Evolutionary conservation across 2,888 invertebrate species (phyloP), one percentile per base, ranked within the genome.

Genomic region (Matsumyia berberina): DNA sequence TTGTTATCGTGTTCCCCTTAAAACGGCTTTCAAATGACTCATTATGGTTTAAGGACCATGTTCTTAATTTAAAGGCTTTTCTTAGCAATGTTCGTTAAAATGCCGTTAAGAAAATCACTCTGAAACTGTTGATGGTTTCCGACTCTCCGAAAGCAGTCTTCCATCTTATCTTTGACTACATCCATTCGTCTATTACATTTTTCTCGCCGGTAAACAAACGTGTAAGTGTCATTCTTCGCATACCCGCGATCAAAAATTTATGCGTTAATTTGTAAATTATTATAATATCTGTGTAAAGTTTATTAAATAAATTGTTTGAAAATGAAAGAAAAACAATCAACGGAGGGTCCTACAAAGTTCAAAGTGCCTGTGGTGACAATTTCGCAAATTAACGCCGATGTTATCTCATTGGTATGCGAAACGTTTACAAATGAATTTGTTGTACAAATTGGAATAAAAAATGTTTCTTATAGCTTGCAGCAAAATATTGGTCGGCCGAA

Each of bases 401-500:
- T 95, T 90, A 96, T 98, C 88, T 98, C 97, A 87, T 95, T 96
- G 93, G 97, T 97, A 93, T 91, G 91, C 88, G n/a, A 87, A 87
- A 87, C 83, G 82, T 81, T 80, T 86, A 73, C 2, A 29, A 24
- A 80, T 39, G 44, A 1, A 24, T 24, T 24, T 24, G 24, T 1
- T 24, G 1, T 24, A 24, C 24, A 24, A 24, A 24, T 24, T 24
- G 24, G 24, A 3, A 24, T 24, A 3, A 3, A 24, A 24, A 24
- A 3, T 24, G 2, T 8, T 6, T 37, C 24, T 0, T 12, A 42
- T 51, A 98, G 97, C 93, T 98, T 31, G 97, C 98, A 1, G 95
- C 95, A 83, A 95, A 97, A 90, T 97, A 97, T 90, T 99, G 99
- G 99, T 96, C 97, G 0, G 97, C 97, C 0, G 95, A 96, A 90